Evolutionary conservation across 2,797 vertebrate genomes (phyloP).

Genomic region (Pipistrellus pygmaeus): DNA sequence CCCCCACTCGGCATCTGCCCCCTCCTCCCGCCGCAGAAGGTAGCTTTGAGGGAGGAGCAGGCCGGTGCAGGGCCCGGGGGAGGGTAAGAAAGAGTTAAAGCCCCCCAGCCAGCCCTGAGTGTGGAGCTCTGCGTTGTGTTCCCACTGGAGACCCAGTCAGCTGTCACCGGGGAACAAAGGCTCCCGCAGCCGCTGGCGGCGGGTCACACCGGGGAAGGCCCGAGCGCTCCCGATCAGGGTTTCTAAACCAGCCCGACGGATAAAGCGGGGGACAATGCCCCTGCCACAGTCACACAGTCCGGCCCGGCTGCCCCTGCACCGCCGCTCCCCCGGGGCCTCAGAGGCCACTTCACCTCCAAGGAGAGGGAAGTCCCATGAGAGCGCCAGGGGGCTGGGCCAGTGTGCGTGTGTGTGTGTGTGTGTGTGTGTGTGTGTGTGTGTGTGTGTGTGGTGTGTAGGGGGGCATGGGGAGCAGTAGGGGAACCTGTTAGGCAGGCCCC

Average conservation of each 20-base stretch:
- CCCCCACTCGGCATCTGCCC: rapidly evolving
- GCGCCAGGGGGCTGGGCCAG: background rate
- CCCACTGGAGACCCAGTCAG: slow-evolving; percentile 89
- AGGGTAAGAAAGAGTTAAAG: slow-evolving; percentile 87
- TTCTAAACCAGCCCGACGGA: slow-evolving; percentile 89
- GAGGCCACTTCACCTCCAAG: slow-evolving; percentile 74
- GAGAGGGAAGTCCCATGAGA: slow-evolving; percentile 16
- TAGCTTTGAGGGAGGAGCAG: background rate
- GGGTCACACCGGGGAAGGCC: slow-evolving; percentile 85
- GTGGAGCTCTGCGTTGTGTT: slow-evolving; percentile 87
- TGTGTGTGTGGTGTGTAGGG: background rate
- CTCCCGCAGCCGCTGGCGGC: slow-evolving; percentile 84
- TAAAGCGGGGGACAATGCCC: slow-evolving; percentile 87
- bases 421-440: background rate
- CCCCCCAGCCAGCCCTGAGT: slow-evolving; percentile 86
- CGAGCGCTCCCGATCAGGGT: slow-evolving; percentile 88
- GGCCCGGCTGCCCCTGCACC: background rate
- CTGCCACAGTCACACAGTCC: slow-evolving; percentile 86
- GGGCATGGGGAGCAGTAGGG: rapidly evolving
- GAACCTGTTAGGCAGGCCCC: background rate
- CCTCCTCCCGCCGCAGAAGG: background rate
- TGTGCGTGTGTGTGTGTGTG: background rate
- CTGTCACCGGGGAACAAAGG: slow-evolving; percentile 90
- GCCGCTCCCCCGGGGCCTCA: slow-evolving; percentile 61
- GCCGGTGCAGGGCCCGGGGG: background rate